Conservation (phyloP, 2,797 vertebrate genomes). For the Gadopsis bispinosus region DNA sequence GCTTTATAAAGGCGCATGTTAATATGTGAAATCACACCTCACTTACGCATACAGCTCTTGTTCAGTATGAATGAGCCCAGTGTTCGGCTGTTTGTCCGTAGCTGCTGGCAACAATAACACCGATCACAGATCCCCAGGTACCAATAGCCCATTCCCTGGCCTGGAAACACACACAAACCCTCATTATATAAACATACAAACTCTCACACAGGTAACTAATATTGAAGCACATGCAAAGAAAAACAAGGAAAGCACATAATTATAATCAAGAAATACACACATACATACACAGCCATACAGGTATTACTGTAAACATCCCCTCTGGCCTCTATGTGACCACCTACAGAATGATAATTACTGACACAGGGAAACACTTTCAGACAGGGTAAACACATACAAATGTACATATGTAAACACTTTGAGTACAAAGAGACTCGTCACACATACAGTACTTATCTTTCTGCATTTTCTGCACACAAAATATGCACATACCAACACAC, state of each 20-base stretch:
- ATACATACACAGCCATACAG: conserved; percentile 22
- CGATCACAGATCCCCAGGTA: conserved; percentile 68
- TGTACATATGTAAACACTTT: conserved; percentile 60
- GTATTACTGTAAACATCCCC: conserved; percentile 49
- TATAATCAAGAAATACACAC: conserved; percentile 17
- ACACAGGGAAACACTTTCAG: conserved; percentile 72
- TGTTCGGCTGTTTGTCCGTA: conserved; percentile 57
- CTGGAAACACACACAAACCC: conserved; percentile 28
- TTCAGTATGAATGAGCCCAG: conserved; percentile 64
- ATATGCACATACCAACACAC: conserved; percentile 25
- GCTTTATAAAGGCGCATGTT: conserved; percentile 3
- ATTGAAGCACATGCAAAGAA: conserved; percentile 4
- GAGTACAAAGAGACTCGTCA: conserved; percentile 18
- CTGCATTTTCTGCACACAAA: conserved; percentile 38
- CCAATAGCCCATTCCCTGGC: conserved; percentile 47
- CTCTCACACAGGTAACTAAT: conserved; percentile 4
- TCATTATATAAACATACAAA: conserved; percentile 27
- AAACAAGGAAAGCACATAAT: conserved; percentile 9
- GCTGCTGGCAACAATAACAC: conserved; percentile 65
- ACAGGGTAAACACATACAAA: conserved; percentile 31
- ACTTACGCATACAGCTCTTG: conserved; percentile 30
- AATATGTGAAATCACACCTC: conserved; percentile 56
- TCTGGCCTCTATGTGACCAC: conserved; percentile 51
- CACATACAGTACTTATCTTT: conserved; percentile 1
- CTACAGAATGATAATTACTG: conserved; percentile 67